These are phyloP conservation scores for Xanthorhoe spadicearia DNA, from an alignment of 2,888 invertebrate genomes.

Conservation along the genomic window DNA sequence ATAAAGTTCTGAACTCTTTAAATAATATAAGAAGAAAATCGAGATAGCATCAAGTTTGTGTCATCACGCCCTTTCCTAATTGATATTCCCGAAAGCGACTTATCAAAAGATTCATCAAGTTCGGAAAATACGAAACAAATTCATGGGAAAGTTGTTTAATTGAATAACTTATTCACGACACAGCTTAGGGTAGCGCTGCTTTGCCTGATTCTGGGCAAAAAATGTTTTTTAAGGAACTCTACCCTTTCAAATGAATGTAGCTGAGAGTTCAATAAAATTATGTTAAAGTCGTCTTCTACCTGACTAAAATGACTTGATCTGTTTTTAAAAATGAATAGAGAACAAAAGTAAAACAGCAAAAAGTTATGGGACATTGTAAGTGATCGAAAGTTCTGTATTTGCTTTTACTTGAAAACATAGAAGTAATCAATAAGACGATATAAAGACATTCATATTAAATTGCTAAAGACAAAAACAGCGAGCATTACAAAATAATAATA, in stretches of 20 bases:
- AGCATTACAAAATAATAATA: slow-evolving; percentile 9
- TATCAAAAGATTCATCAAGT: slow-evolving; percentile 38
- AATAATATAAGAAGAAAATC: background rate
- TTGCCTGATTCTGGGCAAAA: slow-evolving; percentile 18
- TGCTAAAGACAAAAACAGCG: background rate
- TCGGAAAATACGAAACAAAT: slow-evolving; percentile 34
- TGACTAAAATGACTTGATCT: slow-evolving; percentile 3
- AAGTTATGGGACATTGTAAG: too few relatives aligned
- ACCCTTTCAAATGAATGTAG: background rate
- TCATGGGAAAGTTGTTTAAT: slow-evolving; percentile 37
- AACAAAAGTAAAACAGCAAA: slow-evolving; percentile 22
- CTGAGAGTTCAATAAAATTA: background rate
- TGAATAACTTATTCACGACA: slow-evolving; percentile 37
- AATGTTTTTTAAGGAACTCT: background rate
- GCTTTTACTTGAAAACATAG: too few relatives aligned
- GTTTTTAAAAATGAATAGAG: slow-evolving; percentile 40
- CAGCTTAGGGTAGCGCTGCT: slow-evolving; percentile 21
- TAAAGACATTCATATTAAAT: background rate
- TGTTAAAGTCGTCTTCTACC: background rate
- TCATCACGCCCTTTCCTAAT: slow-evolving; percentile 25
- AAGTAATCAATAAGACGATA: background rate
- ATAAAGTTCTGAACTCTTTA: background rate
- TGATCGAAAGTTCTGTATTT: too few relatives aligned
- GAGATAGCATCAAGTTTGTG: slow-evolving; percentile 1
- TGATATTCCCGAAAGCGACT: slow-evolving; percentile 32